These are phyloP conservation scores for Drosophila cracens DNA, from an alignment of 2,888 invertebrate species.

Conservation along the genomic window DNA sequence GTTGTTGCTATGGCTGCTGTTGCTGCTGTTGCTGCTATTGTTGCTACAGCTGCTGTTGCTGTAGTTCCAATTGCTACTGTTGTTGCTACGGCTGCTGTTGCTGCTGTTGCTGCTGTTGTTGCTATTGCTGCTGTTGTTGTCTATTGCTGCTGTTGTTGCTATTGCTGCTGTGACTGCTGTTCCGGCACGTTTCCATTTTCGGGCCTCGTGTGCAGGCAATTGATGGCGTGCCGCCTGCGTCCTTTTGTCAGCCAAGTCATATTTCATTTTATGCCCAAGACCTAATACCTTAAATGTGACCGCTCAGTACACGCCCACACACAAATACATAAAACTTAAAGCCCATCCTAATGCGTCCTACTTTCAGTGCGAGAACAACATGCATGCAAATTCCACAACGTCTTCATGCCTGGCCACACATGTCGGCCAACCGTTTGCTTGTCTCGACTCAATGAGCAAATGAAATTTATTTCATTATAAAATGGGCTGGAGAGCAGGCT, in stretches of 20 bases:
- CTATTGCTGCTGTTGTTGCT: not conserved
- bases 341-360: conserved; percentile 70
- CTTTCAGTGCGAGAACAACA: conserved; percentile 37
- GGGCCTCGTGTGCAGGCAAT: conserved; percentile 24
- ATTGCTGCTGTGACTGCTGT: not conserved
- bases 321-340: conserved; percentile 44
- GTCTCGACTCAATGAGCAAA: conserved; percentile 77
- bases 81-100: not conserved
- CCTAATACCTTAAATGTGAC: conserved; percentile 70
- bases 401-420: conserved; percentile 77
- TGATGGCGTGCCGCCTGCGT: conserved; percentile 36
- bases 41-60: not conserved
- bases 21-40: not conserved
- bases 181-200: conserved; percentile 17
- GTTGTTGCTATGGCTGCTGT: not conserved
- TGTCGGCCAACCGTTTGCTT: conserved; percentile 63
- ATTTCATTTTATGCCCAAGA: conserved; percentile 70
- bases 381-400: conserved; percentile 77
- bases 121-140: not conserved
- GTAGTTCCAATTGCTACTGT: not conserved
- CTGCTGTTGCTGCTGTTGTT: not conserved
- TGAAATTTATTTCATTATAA: conserved; percentile 79
- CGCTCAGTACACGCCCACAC: conserved; percentile 21
- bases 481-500: conserved; percentile 39
- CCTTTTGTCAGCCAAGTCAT: conserved; percentile 77